Conservation (phyloP, 2,888 invertebrate genomes). For the Corythucha ciliata region DNA sequence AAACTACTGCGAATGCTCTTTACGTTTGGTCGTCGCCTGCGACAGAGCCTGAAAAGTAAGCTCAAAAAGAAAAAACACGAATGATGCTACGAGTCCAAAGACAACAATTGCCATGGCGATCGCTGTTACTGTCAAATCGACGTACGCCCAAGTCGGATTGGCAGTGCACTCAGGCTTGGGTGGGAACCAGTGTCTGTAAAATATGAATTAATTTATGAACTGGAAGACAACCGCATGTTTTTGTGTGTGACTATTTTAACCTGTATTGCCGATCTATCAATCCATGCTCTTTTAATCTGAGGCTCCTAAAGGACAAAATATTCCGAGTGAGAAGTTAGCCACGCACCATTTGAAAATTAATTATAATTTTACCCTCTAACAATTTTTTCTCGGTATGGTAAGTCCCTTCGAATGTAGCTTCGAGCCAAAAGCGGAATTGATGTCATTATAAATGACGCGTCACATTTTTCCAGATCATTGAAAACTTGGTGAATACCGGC, state of each 20-base stretch:
- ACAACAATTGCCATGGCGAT: slow-evolving; percentile 7
- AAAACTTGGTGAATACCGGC: slow-evolving; percentile 10
- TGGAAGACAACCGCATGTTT: neutral
- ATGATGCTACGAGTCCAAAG: neutral
- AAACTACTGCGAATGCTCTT: no score
- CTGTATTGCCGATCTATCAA: slow-evolving; percentile 11
- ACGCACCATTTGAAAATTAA: neutral
- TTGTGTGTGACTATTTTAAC: neutral
- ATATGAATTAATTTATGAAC: neutral
- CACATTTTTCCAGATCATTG: slow-evolving; percentile 16
- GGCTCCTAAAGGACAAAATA: slow-evolving; percentile 2
- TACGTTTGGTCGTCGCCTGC: no score
- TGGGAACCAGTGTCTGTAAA: slow-evolving; percentile 19
- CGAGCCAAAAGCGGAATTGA: neutral
- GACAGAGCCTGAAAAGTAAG: no score
- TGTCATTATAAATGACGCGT: neutral
- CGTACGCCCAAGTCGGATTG: slow-evolving; percentile 12
- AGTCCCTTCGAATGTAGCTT: slow-evolving; percentile 11
- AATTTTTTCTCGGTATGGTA: slow-evolving; percentile 9
- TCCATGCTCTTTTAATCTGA: slow-evolving; percentile 17
- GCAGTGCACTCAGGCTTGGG: slow-evolving; percentile 7
- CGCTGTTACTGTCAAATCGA: slow-evolving; percentile 5
- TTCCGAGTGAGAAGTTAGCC: no score
- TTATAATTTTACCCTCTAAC: slow-evolving; percentile 10
- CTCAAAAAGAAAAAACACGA: slow-evolving; percentile 5